A percentile compares a stretch with the other conserved stretches of the same genome.
Evolutionary conservation across 2,113 vertebrate species (phyloP).

Genomic region (Toxostoma redivivum): DNA sequence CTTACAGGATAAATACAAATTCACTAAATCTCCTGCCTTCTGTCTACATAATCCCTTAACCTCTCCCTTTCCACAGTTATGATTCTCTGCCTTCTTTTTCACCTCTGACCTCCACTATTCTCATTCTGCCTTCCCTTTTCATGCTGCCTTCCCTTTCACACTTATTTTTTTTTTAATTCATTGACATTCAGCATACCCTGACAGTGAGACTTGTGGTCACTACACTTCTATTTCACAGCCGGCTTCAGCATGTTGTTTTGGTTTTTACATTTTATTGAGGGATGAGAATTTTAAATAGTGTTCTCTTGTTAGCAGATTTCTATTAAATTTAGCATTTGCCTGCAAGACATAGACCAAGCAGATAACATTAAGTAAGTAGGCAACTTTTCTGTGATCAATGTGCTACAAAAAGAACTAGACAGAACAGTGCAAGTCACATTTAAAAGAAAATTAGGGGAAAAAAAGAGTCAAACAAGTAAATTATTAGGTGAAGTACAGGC

Average conservation of each 20-base stretch:
- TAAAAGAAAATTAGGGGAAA: not conserved
- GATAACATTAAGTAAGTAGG: not conserved
- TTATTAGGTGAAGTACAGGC: not conserved
- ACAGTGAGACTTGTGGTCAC: not conserved
- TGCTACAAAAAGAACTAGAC: not conserved
- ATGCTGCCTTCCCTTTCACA: not conserved
- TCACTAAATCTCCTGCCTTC: conserved; percentile 57
- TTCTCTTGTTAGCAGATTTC: not conserved
- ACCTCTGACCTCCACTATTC: not conserved
- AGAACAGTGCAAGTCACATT: not conserved
- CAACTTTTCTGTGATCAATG: not conserved
- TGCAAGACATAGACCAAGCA: not conserved
- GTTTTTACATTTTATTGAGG: not conserved
- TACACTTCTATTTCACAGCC: not conserved
- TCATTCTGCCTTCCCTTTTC: not conserved
- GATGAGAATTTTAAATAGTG: conserved; percentile 7
- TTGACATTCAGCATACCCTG: not conserved
- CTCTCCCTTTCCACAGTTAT: not conserved
- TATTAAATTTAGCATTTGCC: not conserved
- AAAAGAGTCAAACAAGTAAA: not conserved
- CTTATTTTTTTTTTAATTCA: not conserved
- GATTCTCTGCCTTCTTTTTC: not conserved
- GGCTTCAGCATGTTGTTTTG: not conserved
- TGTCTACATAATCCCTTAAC: conserved; percentile 18
- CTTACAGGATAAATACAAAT: conserved; percentile 66